Evolutionary conservation across 1,140 invertebrate genomes (phyloP).

Genomic region (Drosophila paulistorum): DNA sequence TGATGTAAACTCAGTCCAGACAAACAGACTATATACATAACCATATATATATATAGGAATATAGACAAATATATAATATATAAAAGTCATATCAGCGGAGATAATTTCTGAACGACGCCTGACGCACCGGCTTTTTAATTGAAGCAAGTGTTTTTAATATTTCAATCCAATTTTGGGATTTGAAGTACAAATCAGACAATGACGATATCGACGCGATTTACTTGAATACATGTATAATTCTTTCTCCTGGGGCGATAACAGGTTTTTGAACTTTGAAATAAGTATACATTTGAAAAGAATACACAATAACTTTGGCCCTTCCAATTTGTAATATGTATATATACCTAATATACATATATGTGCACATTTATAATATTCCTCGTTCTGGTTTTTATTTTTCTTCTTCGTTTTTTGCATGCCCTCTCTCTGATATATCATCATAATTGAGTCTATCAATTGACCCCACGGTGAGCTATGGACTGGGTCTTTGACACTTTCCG

Average conservation of each 20-base stretch:
- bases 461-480: constrained; percentile 69
- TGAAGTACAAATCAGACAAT: constrained; percentile 15
- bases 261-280: constrained; percentile 5
- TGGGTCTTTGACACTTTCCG: constrained; percentile 76
- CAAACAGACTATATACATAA: constrained; percentile 14
- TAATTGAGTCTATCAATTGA: constrained; percentile 82
- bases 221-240: background rate
- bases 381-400: background rate
- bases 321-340: constrained; percentile 5
- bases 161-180: background rate
- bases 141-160: background rate
- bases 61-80: constrained; percentile 1
- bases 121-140: constrained; percentile 14
- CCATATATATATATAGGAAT: constrained; percentile 1
- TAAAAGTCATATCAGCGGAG: constrained; percentile 48
- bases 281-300: background rate
- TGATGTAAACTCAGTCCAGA: constrained; percentile 18
- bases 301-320: background rate
- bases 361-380: background rate
- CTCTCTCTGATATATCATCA: constrained; percentile 62
- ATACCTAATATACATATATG: constrained; percentile 2
- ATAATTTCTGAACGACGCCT: constrained; percentile 53
- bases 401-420: constrained; percentile 13
- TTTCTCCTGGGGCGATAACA: background rate
- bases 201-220: constrained; percentile 6